A percentile compares a stretch with the other conserved stretches of the same genome.
These are phyloP conservation scores for Colistium nudipinnis DNA, from an alignment of 2,113 vertebrate species.

Conservation along the genomic window DNA sequence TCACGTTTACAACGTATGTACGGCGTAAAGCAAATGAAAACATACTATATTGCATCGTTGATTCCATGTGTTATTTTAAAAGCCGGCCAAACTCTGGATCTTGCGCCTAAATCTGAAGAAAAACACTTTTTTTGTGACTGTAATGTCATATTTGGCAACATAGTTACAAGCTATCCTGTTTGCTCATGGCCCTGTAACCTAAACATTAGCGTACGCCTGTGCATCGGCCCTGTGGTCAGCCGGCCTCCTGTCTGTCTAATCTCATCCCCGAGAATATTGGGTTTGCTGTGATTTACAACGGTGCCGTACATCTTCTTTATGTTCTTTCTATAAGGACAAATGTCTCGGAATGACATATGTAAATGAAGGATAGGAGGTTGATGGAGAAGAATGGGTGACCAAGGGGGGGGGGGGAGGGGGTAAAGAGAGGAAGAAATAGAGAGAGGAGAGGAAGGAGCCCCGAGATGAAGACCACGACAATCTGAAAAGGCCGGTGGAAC, in stretches of 20 bases:
- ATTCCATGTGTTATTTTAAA: too few relatives aligned
- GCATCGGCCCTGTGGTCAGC: slow-evolving; percentile 5
- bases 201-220: not conserved
- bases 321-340: slow-evolving; percentile 47
- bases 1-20: too few relatives aligned
- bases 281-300: slow-evolving; percentile 45
- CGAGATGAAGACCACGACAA: slow-evolving; percentile 31
- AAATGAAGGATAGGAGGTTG: slow-evolving; percentile 61
- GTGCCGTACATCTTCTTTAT: slow-evolving; percentile 59
- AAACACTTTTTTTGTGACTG: too few relatives aligned
- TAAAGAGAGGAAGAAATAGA: slow-evolving; percentile 1
- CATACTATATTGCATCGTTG: too few relatives aligned
- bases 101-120: not conserved
- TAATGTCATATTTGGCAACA: not conserved
- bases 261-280: slow-evolving; percentile 45
- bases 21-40: not conserved
- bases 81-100: not conserved
- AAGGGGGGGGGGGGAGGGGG: not conserved
- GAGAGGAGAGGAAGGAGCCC: slow-evolving; percentile 12
- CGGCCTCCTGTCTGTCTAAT: slow-evolving; percentile 26
- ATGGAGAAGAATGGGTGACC: slow-evolving; percentile 38
- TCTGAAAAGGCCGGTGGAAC: slow-evolving; percentile 29
- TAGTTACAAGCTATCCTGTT: not conserved
- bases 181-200: not conserved
- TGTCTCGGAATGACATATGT: slow-evolving; percentile 46